phyloP scores from a whole-genome alignment of 1,140 invertebrate species.

The Andricus grossulariae region DNA sequence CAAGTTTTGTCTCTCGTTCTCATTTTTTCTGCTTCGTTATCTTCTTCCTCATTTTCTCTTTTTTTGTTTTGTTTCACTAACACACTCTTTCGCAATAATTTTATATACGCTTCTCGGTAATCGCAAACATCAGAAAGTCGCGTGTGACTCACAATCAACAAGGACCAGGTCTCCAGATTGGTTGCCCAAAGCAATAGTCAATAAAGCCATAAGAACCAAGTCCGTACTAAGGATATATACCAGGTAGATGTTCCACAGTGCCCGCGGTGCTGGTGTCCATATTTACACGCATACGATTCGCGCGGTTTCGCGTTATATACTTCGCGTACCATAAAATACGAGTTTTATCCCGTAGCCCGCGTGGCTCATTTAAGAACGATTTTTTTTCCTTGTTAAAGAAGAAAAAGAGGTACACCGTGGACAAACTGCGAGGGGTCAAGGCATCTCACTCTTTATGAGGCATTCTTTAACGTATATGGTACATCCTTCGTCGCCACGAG shows the following conservation, averaged over 20 bases:
- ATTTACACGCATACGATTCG: background rate
- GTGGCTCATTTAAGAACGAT: background rate
- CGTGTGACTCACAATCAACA: background rate
- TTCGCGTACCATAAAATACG: background rate
- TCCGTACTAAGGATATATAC: background rate
- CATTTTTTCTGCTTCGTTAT: no score
- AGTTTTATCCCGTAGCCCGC: background rate
- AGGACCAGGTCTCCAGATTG: background rate
- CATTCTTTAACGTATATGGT: no score
- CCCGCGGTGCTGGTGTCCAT: background rate
- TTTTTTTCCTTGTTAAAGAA: no score
- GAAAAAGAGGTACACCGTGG: no score
- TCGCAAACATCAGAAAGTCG: background rate
- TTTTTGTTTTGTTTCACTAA: no score
- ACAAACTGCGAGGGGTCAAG: no score
- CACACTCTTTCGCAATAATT: no score
- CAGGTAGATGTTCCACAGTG: background rate
- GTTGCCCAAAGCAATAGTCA: conserved; percentile 7
- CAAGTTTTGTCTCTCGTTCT: no score
- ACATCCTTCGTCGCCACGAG: no score
- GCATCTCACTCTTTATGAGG: no score
- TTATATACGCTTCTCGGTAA: background rate
- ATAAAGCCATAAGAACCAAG: conserved; percentile 6
- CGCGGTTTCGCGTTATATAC: background rate
- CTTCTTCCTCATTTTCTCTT: no score